Base-by-base conservation (phyloP, 2,113 vertebrate genomes). In the Poeciliopsis turrubarensis region DNA sequence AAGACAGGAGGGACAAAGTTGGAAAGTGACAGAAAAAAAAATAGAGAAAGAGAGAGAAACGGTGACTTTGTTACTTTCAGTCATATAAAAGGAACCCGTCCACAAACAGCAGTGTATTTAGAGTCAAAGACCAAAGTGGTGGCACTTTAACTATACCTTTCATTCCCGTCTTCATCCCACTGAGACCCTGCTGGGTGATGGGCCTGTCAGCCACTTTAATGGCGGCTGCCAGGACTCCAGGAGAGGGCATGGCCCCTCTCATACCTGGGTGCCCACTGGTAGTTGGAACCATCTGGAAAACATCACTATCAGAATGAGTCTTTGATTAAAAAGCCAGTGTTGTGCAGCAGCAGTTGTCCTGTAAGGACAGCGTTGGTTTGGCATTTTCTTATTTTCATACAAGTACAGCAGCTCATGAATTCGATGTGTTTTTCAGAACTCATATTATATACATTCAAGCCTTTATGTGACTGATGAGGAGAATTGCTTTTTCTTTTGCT, bases 181-280 rank as follows among this genome's bases (percentile, higher is more conserved):
- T 99, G 85, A 99, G 95, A 4, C 97, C 98, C 84, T 99, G 97
- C 0, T 99, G 98, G 75, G 98, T 99, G 69, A 99, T 96, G 30
- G 97, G 98, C 75, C 97, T 95, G 83, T 99, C 97, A 0, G 97
- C 93, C 84, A 99, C 96, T 95, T 95, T 98, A 86, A 99, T 98
- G 32, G 96, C 96, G 75, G 97, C 96, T 17, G 97, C 94, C 1
- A 99, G 92, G 5, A 98, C 93, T 51, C 95, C 97, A 25, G 94
- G 93, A 22, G 90, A 79, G 13, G 92, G 78, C 47, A 95, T 91
- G 62, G 93, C 86, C 44, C 94, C 89, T 82, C 95, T 96, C 75
- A 95, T 95, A 60, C 93, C 82, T 0, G 96, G 95, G 83, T 96
- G 95, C 75, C 77, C 77, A n/a, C 96, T 93, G 29, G 96, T 96